These are phyloP conservation scores for Drosophila malerkotliana DNA, from an alignment of 1,140 invertebrate species.

Conservation along the genomic window DNA sequence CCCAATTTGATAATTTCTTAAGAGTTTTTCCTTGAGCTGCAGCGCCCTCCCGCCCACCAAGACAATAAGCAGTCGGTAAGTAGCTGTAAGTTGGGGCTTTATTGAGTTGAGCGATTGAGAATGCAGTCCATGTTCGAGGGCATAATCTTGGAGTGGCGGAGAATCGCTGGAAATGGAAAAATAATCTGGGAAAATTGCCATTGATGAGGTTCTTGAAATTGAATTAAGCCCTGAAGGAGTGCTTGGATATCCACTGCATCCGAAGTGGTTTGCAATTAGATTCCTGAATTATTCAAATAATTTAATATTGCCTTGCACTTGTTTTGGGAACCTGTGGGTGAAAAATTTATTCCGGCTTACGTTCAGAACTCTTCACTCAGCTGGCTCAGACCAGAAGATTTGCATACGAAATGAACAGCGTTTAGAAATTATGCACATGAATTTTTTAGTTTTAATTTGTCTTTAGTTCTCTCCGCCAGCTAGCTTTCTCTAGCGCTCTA, in stretches of 20 bases:
- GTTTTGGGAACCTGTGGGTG: not conserved
- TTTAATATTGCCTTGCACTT: not conserved
- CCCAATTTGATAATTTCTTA: constrained; percentile 75
- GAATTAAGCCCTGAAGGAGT: constrained; percentile 32
- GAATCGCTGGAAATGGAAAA: constrained; percentile 13
- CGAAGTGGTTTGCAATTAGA: constrained; percentile 17
- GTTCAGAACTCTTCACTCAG: constrained; percentile 12
- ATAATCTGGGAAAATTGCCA: constrained; percentile 11
- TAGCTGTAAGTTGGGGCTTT: constrained; percentile 61
- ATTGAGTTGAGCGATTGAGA: constrained; percentile 45
- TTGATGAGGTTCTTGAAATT: constrained; percentile 13
- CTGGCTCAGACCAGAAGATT: constrained; percentile 54
- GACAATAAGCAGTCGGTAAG: constrained; percentile 41
- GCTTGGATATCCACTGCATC: not conserved
- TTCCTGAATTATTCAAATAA: constrained; percentile 4
- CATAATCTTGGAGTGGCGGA: constrained; percentile 4
- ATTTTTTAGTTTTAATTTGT: constrained; percentile 77
- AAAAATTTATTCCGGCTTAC: not conserved
- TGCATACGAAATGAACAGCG: constrained; percentile 75
- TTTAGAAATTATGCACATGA: constrained; percentile 75
- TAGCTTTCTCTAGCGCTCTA: constrained; percentile 23
- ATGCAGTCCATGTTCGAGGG: constrained; percentile 22
- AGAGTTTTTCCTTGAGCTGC: constrained; percentile 33
- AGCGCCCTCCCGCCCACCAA: constrained; percentile 1
- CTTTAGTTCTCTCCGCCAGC: constrained; percentile 49